Evolutionary conservation across 2,888 invertebrate genomes (phyloP).

Genomic region (Oxycera nigricornis): DNA sequence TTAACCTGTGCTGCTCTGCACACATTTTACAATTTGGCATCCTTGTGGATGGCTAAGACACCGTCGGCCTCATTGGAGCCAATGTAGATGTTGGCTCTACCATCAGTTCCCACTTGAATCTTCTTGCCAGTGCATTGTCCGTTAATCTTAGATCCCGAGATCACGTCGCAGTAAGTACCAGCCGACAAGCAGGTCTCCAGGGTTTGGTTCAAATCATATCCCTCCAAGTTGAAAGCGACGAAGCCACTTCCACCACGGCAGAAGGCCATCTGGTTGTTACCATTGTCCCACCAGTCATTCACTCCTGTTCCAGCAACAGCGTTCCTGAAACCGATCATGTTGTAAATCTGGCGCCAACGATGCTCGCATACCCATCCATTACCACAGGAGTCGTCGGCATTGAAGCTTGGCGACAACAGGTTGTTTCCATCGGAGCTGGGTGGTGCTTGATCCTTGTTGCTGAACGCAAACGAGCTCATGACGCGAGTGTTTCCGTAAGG

Average conservation of each 20-base stretch:
- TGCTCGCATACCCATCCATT: slow-evolving; percentile 87
- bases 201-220: slow-evolving; percentile 66
- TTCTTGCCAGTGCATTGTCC: slow-evolving; percentile 72
- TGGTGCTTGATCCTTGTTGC: slow-evolving; percentile 69
- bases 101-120: slow-evolving; percentile 67
- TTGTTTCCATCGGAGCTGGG: slow-evolving; percentile 69
- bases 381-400: slow-evolving; percentile 70
- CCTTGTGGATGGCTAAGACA: slow-evolving; percentile 74
- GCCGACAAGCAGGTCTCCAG: slow-evolving; percentile 72
- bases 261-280: slow-evolving; percentile 83
- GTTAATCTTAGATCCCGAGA: slow-evolving; percentile 70
- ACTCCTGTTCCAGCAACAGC: slow-evolving; percentile 67
- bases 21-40: slow-evolving; percentile 54
- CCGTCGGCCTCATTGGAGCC: slow-evolving; percentile 68
- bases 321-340: slow-evolving; percentile 81
- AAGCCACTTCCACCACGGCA: slow-evolving; percentile 80
- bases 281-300: slow-evolving; percentile 82
- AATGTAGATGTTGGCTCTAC: slow-evolving; percentile 68
- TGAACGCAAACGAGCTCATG: slow-evolving; percentile 85
- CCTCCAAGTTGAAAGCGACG: slow-evolving; percentile 77
- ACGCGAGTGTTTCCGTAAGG: slow-evolving; percentile 80
- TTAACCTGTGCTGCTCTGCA: too few species aligned
- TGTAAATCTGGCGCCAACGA: slow-evolving; percentile 81
- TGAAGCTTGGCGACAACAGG: slow-evolving; percentile 71
- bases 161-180: slow-evolving; percentile 85